Evolutionary conservation across 2,888 invertebrate species (phyloP).

Genomic region (Troides helena): DNA sequence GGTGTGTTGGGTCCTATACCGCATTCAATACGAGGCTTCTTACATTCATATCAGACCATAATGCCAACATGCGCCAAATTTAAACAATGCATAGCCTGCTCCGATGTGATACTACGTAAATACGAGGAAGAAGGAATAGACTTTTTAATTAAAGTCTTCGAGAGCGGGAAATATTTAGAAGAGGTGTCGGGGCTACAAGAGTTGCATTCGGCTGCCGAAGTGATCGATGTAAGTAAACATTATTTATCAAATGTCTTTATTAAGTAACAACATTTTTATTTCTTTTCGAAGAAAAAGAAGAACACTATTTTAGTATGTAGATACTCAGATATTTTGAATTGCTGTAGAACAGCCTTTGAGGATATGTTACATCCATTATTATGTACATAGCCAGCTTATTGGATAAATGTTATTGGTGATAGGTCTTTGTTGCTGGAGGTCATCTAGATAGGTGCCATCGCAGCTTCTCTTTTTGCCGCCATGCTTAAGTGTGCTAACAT

Average conservation of each 20-base stretch:
- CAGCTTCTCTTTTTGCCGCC: no score
- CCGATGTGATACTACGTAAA: conserved; percentile 69
- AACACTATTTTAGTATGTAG: background rate
- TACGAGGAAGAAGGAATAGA: conserved; percentile 80
- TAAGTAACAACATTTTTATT: background rate
- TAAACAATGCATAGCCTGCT: conserved; percentile 96
- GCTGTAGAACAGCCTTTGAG: no score
- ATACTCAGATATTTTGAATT: no score
- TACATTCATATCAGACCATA: conserved; percentile 90
- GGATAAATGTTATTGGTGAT: no score
- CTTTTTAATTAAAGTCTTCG: conserved; percentile 89
- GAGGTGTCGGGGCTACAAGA: conserved; percentile 89
- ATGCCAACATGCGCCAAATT: conserved; percentile 93
- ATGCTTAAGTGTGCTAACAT: no score
- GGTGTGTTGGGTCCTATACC: conserved; percentile 91
- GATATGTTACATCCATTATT: no score
- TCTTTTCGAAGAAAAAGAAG: no score
- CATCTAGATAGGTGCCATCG: no score
- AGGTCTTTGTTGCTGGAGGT: no score
- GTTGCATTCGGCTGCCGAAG: conserved; percentile 80
- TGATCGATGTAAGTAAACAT: conserved; percentile 75
- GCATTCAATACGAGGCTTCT: conserved; percentile 95
- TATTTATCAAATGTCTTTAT: background rate
- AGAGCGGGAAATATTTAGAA: conserved; percentile 90
- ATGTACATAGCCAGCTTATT: no score